Evolutionary conservation across 2,888 invertebrate genomes (phyloP).

Genomic region (Epinotia nisella): DNA sequence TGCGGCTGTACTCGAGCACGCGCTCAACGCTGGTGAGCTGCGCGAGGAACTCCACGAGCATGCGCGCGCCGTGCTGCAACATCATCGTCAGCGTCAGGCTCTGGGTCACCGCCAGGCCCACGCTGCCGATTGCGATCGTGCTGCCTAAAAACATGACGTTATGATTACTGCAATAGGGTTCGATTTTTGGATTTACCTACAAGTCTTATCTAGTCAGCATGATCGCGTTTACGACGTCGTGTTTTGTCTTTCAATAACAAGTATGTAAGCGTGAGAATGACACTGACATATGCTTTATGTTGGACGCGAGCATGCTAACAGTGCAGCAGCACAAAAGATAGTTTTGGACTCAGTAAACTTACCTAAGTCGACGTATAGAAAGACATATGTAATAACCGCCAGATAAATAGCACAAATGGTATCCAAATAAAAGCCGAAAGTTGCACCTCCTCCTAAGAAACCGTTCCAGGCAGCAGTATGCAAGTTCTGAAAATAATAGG

Average conservation of each 20-base stretch:
- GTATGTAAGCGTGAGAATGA: too few species aligned
- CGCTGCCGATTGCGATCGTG: constrained; percentile 82
- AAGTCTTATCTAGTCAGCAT: too few species aligned
- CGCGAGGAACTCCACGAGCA: constrained; percentile 92
- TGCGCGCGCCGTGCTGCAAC: constrained; percentile 91
- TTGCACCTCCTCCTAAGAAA: constrained; percentile 85
- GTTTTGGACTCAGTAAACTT: constrained; percentile 47
- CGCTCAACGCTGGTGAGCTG: constrained; percentile 93
- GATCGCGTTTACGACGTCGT: too few species aligned
- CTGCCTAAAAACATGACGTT: constrained; percentile 56
- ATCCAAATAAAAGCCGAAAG: constrained; percentile 88
- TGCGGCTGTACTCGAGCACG: constrained; percentile 90
- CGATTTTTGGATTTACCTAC: too few species aligned
- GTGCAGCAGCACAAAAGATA: too few species aligned
- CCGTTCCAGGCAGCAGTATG: constrained; percentile 88
- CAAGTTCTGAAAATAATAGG: constrained; percentile 77
- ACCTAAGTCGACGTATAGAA: constrained; percentile 82
- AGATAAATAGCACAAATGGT: constrained; percentile 86
- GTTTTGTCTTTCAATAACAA: too few species aligned
- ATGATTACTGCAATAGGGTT: neutral
- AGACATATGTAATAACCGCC: constrained; percentile 87
- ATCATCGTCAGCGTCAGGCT: constrained; percentile 85
- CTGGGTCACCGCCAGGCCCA: constrained; percentile 88
- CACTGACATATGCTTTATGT: too few species aligned
- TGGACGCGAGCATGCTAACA: too few species aligned